Evolutionary conservation across 2,113 vertebrate genomes (phyloP), one percentile per base, ranked within the genome.

Genomic region (Leucoraja erinaceus): DNA sequence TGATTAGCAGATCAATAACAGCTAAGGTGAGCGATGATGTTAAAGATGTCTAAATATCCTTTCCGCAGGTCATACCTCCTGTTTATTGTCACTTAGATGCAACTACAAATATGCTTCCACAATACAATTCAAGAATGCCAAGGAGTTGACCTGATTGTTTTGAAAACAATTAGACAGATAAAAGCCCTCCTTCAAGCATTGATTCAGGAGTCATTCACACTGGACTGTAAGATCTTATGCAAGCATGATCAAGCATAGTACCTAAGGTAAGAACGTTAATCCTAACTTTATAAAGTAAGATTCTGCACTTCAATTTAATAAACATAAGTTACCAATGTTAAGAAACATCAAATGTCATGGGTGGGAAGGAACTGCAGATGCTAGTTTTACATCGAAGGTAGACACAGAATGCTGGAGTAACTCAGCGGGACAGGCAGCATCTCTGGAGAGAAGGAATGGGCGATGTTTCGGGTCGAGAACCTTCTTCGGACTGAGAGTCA

Each of bases 101-200:
- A 91, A 91, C 68, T 68, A 91, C 38, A 70, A 72, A 54, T 72
- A 25, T 3, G 25, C 90, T 91, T 72, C 68, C 90, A 72, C 18
- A 91, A 91, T 74, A 91, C 33, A 74, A 54, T 47, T 68, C 72
- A 91, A 91, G 59, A 66, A 74, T 91, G 66, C 25, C 90, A 91
- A 72, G 90, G 25, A 70, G 90, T 91, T 91, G 90, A 72, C 90
- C 68, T 28, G 22, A 28, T 68, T 91, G 68, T 91, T 91, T 70
- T 11, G 66, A 91, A 91, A 91, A 91, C 90, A 91, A 25, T 91
- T 91, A 72, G 38, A 9, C 66, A 74, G 90, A 72, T 91, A 72
- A 72, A 91, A 33, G 38, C 90, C 11, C 66, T 91, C 68, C 90
- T 91, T 72, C 31, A 72, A 91, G 33, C 66, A 68, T 72, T 91